A percentile compares a stretch with the other conserved stretches of the same genome.
Conservation (phyloP, 2,797 vertebrate genomes). For the Moxostoma hubbsi region DNA sequence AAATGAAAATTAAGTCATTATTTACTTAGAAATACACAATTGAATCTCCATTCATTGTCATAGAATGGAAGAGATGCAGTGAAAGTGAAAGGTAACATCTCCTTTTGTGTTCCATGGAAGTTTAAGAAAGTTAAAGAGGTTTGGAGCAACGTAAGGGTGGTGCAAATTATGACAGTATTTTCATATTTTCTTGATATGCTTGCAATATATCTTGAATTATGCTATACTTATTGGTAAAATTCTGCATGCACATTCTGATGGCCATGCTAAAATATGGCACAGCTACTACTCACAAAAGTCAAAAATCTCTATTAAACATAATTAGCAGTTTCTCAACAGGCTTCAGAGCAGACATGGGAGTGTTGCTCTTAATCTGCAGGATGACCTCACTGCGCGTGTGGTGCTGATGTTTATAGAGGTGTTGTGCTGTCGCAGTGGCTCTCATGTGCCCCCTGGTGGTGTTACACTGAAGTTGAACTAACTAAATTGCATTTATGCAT, state of each 20-base stretch:
- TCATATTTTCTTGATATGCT: no score
- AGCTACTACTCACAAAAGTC: background rate
- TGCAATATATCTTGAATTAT: background rate
- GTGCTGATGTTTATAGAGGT: slow-evolving; percentile 28
- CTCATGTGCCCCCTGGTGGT: slow-evolving; percentile 45
- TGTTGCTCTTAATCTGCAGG: slow-evolving; percentile 28
- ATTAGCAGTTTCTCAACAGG: background rate
- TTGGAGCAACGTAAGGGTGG: no score
- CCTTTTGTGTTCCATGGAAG: no score
- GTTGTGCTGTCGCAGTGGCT: slow-evolving; percentile 45
- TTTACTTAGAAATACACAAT: no score
- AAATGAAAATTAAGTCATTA: no score
- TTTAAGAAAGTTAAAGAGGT: no score
- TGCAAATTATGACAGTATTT: no score
- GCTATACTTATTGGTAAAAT: background rate
- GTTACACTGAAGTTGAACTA: slow-evolving; percentile 2
- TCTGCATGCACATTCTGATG: background rate
- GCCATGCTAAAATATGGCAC: background rate
- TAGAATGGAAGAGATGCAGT: no score
- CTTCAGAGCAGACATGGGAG: slow-evolving; percentile 6
- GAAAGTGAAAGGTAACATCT: no score
- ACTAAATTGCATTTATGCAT: background rate
- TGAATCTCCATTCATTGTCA: no score
- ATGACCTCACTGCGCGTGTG: slow-evolving; percentile 39
- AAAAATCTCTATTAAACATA: background rate